Evolutionary conservation across 1,140 invertebrate genomes (phyloP).

Genomic region (Pemphigus obesinymphae): DNA sequence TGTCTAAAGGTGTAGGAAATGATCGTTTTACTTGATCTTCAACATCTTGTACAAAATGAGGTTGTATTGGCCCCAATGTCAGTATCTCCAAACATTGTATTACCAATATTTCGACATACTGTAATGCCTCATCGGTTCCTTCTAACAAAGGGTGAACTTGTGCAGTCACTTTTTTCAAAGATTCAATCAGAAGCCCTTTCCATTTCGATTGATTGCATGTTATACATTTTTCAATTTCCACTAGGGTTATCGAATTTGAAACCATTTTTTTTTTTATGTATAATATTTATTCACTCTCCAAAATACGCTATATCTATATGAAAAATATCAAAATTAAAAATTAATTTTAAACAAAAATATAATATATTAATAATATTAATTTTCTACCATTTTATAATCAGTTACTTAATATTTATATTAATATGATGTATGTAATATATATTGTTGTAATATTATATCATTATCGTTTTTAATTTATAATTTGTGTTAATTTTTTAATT

Average conservation of each 20-base stretch:
- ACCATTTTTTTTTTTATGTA: not conserved
- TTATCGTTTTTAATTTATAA: no score
- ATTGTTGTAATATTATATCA: no score
- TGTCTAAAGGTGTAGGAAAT: conserved; percentile 89
- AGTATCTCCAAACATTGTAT: conserved; percentile 81
- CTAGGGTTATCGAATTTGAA: not conserved
- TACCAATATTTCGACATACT: conserved; percentile 89
- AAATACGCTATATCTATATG: not conserved
- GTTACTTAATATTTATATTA: no score
- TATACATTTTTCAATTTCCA: conserved; percentile 17
- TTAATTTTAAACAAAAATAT: no score
- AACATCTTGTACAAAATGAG: conserved; percentile 78
- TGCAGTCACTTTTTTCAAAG: conserved; percentile 68
- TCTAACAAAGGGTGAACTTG: conserved; percentile 83
- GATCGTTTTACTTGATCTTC: conserved; percentile 85
- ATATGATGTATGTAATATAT: no score
- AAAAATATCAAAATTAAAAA: no score
- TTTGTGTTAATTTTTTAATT: no score
- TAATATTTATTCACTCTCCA: not conserved
- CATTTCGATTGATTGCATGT: conserved; percentile 20
- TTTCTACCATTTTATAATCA: no score
- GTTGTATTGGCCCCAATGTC: conserved; percentile 72
- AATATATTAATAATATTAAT: no score
- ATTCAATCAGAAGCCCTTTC: not conserved
- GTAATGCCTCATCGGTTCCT: conserved; percentile 82